These are phyloP conservation scores for Augiades crinisus DNA, from an alignment of 2,888 invertebrate species.

Conservation along the genomic window DNA sequence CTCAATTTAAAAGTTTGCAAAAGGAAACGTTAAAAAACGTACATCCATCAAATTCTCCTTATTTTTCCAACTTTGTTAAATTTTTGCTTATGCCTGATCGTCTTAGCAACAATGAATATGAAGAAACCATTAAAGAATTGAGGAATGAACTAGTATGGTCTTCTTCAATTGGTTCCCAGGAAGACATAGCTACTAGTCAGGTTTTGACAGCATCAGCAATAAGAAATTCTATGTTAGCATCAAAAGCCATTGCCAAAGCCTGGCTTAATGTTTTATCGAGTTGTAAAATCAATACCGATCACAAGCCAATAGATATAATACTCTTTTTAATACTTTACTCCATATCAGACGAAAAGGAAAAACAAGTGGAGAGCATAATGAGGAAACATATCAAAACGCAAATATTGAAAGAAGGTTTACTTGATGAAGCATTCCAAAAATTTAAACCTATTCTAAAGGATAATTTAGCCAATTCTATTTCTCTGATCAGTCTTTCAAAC, in stretches of 20 bases:
- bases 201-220: conserved; percentile 81
- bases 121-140: conserved; percentile 68
- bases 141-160: conserved; percentile 77
- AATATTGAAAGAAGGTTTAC: conserved; percentile 78
- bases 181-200: conserved; percentile 81
- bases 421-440: conserved; percentile 79
- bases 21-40: conserved; percentile 79
- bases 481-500: conserved; percentile 80
- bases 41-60: conserved; percentile 65
- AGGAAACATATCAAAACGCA: conserved; percentile 83
- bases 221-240: conserved; percentile 77
- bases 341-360: conserved; percentile 81
- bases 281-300: conserved; percentile 71
- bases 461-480: conserved; percentile 56
- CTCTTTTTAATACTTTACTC: conserved; percentile 84
- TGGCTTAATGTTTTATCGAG: conserved; percentile 81
- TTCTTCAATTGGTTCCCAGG: conserved; percentile 56
- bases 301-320: conserved; percentile 86
- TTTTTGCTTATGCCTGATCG: conserved; percentile 80
- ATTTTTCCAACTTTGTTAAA: conserved; percentile 80
- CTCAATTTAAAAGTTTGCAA: conserved; percentile 79
- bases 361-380: conserved; percentile 82
- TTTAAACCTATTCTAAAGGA: conserved; percentile 79
- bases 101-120: conserved; percentile 49
- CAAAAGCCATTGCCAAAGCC: conserved; percentile 78